Conservation (phyloP, 2,888 invertebrate genomes). For the Ferrisia virgata region DNA sequence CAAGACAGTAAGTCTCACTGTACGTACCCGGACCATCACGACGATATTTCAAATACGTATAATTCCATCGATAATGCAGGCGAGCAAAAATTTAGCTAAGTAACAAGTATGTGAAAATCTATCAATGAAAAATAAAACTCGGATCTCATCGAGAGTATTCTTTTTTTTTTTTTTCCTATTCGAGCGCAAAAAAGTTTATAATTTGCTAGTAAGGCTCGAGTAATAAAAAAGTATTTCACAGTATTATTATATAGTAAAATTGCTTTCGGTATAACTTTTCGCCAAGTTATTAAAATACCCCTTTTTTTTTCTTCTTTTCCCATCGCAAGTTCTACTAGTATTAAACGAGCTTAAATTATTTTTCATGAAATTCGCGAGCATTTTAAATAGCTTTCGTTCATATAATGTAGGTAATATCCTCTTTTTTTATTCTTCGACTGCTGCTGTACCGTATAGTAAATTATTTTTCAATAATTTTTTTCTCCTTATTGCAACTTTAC, state of each 20-base stretch:
- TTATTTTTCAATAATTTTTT: neutral
- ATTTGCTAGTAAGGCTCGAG: neutral
- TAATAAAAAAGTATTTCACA: neutral
- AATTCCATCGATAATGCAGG: too few species aligned
- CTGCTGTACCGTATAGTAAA: neutral
- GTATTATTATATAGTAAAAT: constrained; percentile 13
- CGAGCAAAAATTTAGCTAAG: neutral
- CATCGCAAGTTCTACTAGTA: neutral
- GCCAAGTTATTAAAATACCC: constrained; percentile 9
- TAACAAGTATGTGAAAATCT: neutral
- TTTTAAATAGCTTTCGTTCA: constrained; percentile 17
- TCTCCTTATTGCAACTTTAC: neutral
- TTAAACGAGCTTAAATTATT: constrained; percentile 9
- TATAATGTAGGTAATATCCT: constrained; percentile 5
- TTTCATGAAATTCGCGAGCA: constrained; percentile 5
- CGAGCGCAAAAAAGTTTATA: neutral
- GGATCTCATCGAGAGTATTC: neutral
- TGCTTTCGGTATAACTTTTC: constrained; percentile 17
- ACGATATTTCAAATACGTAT: too few species aligned
- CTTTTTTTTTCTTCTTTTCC: neutral
- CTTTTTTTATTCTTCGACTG: neutral
- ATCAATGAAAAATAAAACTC: neutral
- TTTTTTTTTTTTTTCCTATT: neutral
- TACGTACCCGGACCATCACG: too few species aligned
- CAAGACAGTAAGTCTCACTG: too few species aligned